Evolutionary conservation across 2,797 vertebrate species (phyloP).

Genomic region (Florisuga fusca): DNA sequence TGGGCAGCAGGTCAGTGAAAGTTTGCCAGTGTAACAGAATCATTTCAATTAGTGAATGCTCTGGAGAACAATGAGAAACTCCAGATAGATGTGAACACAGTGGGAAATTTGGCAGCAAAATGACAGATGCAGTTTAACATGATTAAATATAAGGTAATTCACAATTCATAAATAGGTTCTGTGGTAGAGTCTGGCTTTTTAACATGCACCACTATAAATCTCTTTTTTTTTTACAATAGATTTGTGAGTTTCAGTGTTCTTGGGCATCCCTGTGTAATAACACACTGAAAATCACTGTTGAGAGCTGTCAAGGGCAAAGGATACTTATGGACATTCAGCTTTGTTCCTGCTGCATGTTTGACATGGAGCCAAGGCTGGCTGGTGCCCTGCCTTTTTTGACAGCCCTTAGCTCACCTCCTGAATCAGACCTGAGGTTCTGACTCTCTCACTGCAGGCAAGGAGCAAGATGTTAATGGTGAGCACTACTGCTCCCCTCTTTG

Average conservation of each 20-base stretch:
- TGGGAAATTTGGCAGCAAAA: constrained; percentile 42
- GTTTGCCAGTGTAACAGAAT: constrained; percentile 45
- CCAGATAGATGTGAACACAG: constrained; percentile 19
- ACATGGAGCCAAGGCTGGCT: background rate
- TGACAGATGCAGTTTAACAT: constrained; percentile 14
- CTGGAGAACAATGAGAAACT: constrained; percentile 43
- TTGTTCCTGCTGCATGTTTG: background rate
- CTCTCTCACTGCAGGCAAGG: background rate
- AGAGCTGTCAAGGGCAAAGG: background rate
- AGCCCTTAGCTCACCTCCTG: background rate
- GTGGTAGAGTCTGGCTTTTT: constrained; percentile 1
- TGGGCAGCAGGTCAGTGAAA: background rate
- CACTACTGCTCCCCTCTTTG: background rate
- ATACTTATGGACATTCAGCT: background rate
- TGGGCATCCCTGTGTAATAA: background rate
- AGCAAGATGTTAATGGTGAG: background rate
- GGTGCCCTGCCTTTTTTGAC: background rate
- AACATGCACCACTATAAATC: background rate
- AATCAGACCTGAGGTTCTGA: background rate
- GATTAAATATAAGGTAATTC: constrained; percentile 57
- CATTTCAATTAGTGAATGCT: constrained; percentile 60
- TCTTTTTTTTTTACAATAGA: background rate
- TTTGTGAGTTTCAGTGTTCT: background rate
- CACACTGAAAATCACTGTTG: background rate
- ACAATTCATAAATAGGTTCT: constrained; percentile 17